Percentiles rank a stretch among this genome's conserved stretches.
Conservation (phyloP, 2,113 vertebrate genomes). For the Neogale vison region DNA sequence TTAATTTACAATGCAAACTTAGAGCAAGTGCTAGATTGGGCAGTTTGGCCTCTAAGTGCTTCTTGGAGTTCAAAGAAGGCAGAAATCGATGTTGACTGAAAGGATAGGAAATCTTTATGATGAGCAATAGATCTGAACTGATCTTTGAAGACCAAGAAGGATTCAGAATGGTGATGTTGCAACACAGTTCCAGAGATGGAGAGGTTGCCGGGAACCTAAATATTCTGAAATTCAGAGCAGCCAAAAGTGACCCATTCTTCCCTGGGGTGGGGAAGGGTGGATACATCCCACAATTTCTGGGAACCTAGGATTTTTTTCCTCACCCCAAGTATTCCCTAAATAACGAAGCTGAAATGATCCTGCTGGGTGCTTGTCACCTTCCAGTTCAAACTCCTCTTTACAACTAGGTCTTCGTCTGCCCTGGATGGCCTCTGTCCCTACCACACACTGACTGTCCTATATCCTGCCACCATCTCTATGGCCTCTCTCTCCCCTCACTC, state of each 20-base stretch:
- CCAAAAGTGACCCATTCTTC: neutral
- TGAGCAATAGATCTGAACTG: neutral
- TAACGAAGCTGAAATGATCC: neutral
- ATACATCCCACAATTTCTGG: neutral
- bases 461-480: neutral
- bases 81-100: neutral
- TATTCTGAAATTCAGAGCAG: neutral
- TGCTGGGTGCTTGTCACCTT: neutral
- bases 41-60: neutral
- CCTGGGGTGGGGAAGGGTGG: fast-evolving
- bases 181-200: neutral
- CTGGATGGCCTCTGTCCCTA: neutral
- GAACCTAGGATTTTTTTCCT: neutral
- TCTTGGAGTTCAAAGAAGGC: conserved; percentile 9
- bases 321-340: neutral
- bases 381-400: neutral
- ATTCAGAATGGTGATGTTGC: neutral
- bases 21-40: neutral
- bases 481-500: neutral
- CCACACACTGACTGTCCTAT: fast-evolving
- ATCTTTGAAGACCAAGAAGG: neutral
- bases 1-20: neutral
- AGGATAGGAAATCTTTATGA: neutral
- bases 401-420: neutral
- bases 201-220: neutral